Conservation (phyloP, 2,113 vertebrate species). For the Colinus virginianus region DNA sequence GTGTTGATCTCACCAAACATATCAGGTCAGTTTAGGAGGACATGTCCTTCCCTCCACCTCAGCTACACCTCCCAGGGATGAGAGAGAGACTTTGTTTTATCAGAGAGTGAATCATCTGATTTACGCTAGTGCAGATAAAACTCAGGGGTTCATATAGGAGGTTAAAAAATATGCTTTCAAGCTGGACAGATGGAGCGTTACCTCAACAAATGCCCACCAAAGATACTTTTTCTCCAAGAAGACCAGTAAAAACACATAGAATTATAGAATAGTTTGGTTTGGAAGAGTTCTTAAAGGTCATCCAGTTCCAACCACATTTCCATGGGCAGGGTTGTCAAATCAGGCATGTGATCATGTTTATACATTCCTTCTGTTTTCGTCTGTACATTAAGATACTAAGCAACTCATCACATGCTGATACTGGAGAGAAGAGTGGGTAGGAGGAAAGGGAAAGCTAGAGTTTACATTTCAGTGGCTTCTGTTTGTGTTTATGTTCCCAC, state of each 20-base stretch:
- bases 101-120: neutral
- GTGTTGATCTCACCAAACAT: rapidly evolving
- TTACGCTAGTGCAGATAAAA: neutral
- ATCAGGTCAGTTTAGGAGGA: neutral
- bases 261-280: no score
- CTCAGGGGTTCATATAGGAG: rapidly evolving
- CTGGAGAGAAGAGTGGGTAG: neutral
- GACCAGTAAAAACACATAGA: no score
- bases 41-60: rapidly evolving
- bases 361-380: neutral
- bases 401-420: neutral
- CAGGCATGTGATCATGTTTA: no score
- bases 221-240: neutral
- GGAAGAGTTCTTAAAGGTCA: no score
- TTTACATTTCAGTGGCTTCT: constrained; percentile 2
- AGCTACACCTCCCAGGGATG: neutral
- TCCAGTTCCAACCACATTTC: no score
- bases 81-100: neutral
- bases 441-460: neutral
- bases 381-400: neutral
- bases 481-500: constrained; percentile 19
- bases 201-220: neutral
- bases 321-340: no score
- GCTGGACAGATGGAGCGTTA: neutral
- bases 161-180: neutral